A percentile compares a stretch with the other conserved stretches of the same genome.
These are phyloP conservation scores for Pammene fasciana DNA, from an alignment of 2,888 invertebrate genomes.

Conservation along the genomic window DNA sequence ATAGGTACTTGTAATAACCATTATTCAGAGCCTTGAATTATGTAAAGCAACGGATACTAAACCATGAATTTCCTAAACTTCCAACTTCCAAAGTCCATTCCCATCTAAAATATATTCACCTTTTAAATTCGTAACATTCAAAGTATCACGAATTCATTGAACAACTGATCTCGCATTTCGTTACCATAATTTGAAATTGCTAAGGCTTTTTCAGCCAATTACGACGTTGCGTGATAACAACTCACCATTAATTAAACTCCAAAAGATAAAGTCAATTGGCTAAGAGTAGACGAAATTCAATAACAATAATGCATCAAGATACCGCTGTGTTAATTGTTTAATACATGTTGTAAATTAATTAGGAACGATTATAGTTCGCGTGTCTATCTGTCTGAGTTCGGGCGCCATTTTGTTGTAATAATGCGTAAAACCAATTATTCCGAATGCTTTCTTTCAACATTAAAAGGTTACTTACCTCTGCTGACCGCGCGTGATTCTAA, in stretches of 20 bases:
- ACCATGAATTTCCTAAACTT: not conserved
- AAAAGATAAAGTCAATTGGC: slow-evolving; percentile 80
- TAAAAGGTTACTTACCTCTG: slow-evolving; percentile 31
- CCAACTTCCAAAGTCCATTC: slow-evolving; percentile 49
- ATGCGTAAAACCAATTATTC: slow-evolving; percentile 65
- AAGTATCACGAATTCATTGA: slow-evolving; percentile 28
- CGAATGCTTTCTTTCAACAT: slow-evolving; percentile 27
- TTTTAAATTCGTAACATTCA: slow-evolving; percentile 17
- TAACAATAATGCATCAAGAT: slow-evolving; percentile 79
- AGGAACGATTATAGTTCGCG: slow-evolving; percentile 78
- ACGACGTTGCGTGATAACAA: slow-evolving; percentile 73
- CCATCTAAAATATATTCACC: slow-evolving; percentile 1
- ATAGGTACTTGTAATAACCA: not conserved
- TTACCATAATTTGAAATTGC: slow-evolving; percentile 40
- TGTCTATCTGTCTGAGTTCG: slow-evolving; percentile 49
- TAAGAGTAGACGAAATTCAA: slow-evolving; percentile 71
- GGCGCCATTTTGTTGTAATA: slow-evolving; percentile 42
- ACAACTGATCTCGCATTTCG: slow-evolving; percentile 40
- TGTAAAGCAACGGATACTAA: not conserved
- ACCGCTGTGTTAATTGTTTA: slow-evolving; percentile 79
- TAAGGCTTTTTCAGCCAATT: slow-evolving; percentile 59
- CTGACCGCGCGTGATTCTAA: slow-evolving; percentile 27
- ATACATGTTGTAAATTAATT: slow-evolving; percentile 83
- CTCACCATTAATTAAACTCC: slow-evolving; percentile 72
- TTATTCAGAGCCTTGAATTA: not conserved